Percentiles rank a stretch among this genome's conserved stretches.
Conservation (phyloP, 2,113 vertebrate genomes). For the Pangasianodon gigas region DNA sequence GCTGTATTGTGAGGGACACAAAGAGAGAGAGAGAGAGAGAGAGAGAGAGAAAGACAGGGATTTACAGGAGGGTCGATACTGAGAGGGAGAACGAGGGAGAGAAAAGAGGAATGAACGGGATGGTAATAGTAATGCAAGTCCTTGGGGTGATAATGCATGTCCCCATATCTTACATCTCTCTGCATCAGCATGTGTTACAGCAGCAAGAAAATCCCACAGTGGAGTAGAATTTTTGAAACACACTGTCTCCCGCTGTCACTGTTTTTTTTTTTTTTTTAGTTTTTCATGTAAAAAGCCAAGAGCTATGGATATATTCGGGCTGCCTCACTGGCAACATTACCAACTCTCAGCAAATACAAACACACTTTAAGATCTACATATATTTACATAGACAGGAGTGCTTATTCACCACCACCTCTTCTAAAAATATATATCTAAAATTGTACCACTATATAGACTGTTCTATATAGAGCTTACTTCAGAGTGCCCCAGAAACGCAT, state of each 20-base stretch:
- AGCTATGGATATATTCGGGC: neutral
- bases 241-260: neutral
- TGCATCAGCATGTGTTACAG: neutral
- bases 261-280: neutral
- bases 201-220: neutral
- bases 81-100: neutral
- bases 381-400: neutral
- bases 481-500: neutral
- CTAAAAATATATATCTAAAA: neutral
- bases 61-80: neutral
- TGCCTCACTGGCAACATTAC: neutral
- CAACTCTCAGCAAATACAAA: conserved; percentile 20
- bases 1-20: conserved; percentile 22
- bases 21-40: neutral
- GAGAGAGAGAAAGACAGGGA: neutral
- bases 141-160: conserved; percentile 35
- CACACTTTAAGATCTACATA: neutral
- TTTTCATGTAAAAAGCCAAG: neutral
- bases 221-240: neutral
- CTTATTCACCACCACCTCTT: neutral
- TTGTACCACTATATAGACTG: neutral
- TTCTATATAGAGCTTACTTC: neutral
- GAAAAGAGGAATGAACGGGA: neutral
- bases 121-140: conserved; percentile 18
- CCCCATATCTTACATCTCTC: conserved; percentile 20